Evolutionary conservation across 2,113 vertebrate genomes (phyloP).

Genomic region (Phoenicopterus ruber): DNA sequence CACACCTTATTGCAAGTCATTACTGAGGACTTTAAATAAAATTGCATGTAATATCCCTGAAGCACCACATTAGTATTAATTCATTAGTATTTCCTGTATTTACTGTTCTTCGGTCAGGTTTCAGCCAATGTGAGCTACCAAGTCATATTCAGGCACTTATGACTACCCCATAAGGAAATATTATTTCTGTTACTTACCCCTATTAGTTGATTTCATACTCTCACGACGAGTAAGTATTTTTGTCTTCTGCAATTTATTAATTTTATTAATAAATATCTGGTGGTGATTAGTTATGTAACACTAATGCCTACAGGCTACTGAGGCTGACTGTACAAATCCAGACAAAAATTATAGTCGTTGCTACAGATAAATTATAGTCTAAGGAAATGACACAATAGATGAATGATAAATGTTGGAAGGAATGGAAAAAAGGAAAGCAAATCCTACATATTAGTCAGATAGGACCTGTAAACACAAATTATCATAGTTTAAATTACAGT

Average conservation of each 20-base stretch:
- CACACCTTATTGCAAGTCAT: neutral
- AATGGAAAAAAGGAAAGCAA: neutral
- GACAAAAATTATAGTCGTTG: neutral
- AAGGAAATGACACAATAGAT: neutral
- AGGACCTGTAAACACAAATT: neutral
- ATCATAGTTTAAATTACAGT: neutral
- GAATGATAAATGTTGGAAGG: neutral
- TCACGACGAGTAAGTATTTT: neutral
- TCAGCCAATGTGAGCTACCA: neutral
- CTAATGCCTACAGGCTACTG: neutral
- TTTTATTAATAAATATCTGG: neutral
- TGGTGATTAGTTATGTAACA: neutral
- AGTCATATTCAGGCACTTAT: neutral
- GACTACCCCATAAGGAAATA: neutral
- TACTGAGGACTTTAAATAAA: neutral
- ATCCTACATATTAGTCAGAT: neutral
- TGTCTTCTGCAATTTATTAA: neutral
- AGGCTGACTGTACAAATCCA: neutral
- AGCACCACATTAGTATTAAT: neutral
- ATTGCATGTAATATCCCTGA: neutral
- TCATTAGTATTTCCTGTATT: neutral
- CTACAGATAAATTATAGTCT: neutral
- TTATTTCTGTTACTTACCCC: neutral
- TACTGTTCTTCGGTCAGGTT: neutral
- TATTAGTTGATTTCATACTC: neutral